These are phyloP conservation scores for Limnephilus rhombicus DNA, from an alignment of 2,888 invertebrate species.

Conservation along the genomic window DNA sequence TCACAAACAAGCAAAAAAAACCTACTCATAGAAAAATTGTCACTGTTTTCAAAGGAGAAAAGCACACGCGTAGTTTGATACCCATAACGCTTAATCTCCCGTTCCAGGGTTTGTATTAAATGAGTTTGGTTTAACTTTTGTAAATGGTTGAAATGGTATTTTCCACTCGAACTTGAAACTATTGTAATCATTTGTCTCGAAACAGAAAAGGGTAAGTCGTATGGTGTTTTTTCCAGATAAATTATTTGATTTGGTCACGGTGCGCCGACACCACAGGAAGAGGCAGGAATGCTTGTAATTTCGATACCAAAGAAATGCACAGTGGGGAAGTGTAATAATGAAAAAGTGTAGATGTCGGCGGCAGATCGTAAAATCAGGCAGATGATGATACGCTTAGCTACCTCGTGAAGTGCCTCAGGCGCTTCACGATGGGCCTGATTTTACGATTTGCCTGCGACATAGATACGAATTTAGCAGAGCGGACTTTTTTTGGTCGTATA, in stretches of 20 bases:
- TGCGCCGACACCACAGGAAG: background rate
- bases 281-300: background rate
- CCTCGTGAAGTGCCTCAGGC: too few relatives aligned
- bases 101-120: too few relatives aligned
- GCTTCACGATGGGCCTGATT: too few relatives aligned
- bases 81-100: too few relatives aligned
- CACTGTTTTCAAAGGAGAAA: background rate
- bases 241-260: constrained; percentile 29
- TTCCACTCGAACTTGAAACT: background rate
- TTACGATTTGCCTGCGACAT: too few relatives aligned
- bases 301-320: background rate
- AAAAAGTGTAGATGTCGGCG: background rate
- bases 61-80: too few relatives aligned
- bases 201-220: background rate
- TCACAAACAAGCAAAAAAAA: background rate
- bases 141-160: background rate
- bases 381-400: too few relatives aligned
- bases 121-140: background rate
- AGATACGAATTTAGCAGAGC: background rate
- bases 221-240: background rate
- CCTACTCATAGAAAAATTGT: background rate
- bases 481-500: background rate
- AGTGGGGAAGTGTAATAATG: background rate
- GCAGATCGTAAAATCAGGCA: too few relatives aligned
- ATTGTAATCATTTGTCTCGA: background rate